Evolutionary conservation across 2,888 invertebrate genomes (phyloP).

Genomic region (Ernsta delagoae): DNA sequence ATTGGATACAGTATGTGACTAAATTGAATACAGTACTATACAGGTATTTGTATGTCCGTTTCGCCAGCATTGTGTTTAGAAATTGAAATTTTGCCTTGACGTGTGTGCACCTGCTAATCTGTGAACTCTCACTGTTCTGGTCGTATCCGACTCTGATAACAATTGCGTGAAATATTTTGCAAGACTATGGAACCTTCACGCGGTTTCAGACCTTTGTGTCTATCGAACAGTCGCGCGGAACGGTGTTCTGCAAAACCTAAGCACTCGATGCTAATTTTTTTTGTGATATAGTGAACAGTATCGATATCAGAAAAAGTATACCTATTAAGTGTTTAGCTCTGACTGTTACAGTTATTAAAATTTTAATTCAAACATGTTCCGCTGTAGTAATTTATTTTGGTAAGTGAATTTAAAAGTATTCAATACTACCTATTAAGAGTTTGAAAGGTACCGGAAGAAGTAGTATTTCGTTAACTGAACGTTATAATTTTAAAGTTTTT

Average conservation of each 20-base stretch:
- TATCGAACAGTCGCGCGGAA: conserved; percentile 55
- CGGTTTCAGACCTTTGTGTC: conserved; percentile 59
- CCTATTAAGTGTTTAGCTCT: background rate
- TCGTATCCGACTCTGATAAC: conserved; percentile 24
- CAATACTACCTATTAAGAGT: no score
- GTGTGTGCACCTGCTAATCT: conserved; percentile 17
- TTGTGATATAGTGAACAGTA: conserved; percentile 22
- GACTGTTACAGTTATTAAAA: background rate
- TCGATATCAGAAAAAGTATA: background rate
- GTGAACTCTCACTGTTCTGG: conserved; percentile 10
- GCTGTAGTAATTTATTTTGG: conserved; percentile 2
- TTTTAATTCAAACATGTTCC: conserved; percentile 2
- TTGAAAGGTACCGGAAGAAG: no score
- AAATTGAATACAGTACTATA: background rate
- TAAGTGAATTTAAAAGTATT: conserved; percentile 1
- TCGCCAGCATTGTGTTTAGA: background rate
- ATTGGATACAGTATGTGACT: conserved; percentile 4
- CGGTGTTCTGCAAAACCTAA: conserved; percentile 50
- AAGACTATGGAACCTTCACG: conserved; percentile 40
- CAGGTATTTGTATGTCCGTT: background rate
- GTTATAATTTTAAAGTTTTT: no score
- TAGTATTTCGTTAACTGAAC: no score
- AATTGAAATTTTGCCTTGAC: conserved; percentile 3
- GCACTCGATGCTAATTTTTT: conserved; percentile 27
- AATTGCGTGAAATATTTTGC: conserved; percentile 36